Conservation (phyloP, 2,113 vertebrate genomes). For the Danionella cerebrum region DNA sequence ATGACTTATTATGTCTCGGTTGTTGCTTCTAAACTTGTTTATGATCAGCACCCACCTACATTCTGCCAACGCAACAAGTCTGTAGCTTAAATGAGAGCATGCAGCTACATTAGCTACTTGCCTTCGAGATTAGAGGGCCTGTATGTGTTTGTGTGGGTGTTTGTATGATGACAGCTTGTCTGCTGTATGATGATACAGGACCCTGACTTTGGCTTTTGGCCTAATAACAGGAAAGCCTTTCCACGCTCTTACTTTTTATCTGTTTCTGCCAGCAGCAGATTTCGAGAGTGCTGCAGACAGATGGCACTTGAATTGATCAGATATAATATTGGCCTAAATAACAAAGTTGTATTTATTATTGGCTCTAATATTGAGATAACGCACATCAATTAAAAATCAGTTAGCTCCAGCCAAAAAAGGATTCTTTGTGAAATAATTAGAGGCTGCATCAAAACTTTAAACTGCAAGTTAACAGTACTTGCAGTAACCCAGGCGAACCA, state of each 20-base stretch:
- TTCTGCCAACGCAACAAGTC: constrained; percentile 17
- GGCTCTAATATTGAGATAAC: constrained; percentile 44
- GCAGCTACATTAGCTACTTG: constrained; percentile 39
- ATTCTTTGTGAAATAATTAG: too few relatives aligned
- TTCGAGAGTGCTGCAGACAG: constrained; percentile 44
- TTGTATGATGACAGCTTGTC: constrained; percentile 41
- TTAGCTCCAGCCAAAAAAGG: constrained; percentile 15
- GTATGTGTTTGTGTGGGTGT: constrained; percentile 29
- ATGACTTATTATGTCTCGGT: not conserved
- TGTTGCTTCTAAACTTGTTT: not conserved
- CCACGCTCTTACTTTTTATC: constrained; percentile 50
- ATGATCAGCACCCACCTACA: not conserved
- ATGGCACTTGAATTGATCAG: constrained; percentile 42
- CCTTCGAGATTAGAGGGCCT: constrained; percentile 43
- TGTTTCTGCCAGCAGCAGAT: constrained; percentile 43
- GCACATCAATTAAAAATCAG: constrained; percentile 46
- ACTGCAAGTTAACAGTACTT: too few relatives aligned
- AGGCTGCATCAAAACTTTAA: too few relatives aligned
- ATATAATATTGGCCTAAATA: constrained; percentile 46
- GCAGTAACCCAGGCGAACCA: too few relatives aligned
- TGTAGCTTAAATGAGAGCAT: not conserved
- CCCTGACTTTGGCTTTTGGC: constrained; percentile 40
- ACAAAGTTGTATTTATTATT: constrained; percentile 47
- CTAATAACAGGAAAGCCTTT: constrained; percentile 48
- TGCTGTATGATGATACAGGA: constrained; percentile 37